Conservation (phyloP, 2,888 invertebrate genomes). For the Tetranychus piercei region DNA sequence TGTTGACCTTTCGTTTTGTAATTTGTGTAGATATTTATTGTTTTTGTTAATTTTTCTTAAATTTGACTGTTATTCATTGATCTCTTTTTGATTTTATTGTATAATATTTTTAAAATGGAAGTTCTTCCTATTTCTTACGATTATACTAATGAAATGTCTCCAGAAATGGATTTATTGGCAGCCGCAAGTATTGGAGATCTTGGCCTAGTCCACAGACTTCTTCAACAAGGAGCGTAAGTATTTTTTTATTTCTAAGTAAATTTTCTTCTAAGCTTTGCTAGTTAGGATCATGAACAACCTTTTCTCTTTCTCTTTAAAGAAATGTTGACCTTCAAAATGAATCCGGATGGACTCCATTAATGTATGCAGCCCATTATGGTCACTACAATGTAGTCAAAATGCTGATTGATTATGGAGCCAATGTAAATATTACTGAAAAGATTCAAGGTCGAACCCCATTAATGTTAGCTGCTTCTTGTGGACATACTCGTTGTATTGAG, state of each 20-base stretch:
- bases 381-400: conserved; percentile 33
- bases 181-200: conserved; percentile 15
- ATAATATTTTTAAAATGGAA: not conserved
- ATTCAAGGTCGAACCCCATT: conserved; percentile 33
- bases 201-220: conserved; percentile 4
- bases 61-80: not conserved
- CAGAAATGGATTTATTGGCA: conserved; percentile 13
- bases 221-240: conserved; percentile 6
- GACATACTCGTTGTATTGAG: conserved; percentile 35
- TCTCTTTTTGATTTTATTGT: not conserved
- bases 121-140: not conserved
- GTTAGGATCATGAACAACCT: not conserved
- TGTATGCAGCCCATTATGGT: conserved; percentile 36
- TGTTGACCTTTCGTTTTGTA: too few relatives aligned
- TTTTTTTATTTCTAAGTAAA: not conserved
- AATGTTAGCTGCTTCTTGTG: conserved; percentile 39
- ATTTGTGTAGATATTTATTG: too few relatives aligned
- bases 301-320: conserved; percentile 2
- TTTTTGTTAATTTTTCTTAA: not conserved
- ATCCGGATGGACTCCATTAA: conserved; percentile 35
- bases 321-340: conserved; percentile 31
- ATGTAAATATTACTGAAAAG: conserved; percentile 30
- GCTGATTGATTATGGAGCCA: conserved; percentile 30
- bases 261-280: not conserved
- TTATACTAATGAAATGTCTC: conserved; percentile 8